Evolutionary conservation across 2,113 vertebrate species (phyloP).

Genomic region (Cyprinus carpio): DNA sequence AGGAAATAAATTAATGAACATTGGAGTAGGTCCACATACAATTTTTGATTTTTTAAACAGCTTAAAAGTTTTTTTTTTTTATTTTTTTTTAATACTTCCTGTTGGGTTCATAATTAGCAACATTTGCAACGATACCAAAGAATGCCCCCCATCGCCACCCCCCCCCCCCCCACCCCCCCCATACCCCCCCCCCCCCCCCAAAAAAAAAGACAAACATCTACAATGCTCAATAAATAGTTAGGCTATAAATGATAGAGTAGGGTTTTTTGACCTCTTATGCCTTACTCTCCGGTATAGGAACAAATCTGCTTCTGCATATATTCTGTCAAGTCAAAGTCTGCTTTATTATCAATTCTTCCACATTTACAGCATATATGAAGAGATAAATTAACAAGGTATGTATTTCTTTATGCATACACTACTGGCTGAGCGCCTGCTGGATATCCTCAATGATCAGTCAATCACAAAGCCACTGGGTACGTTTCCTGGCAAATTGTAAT

Average conservation of each 20-base stretch:
- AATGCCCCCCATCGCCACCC: no score
- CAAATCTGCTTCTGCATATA: neutral
- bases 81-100: no score
- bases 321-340: no score
- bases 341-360: no score
- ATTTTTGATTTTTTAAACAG: neutral
- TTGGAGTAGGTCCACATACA: neutral
- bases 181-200: no score
- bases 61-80: neutral
- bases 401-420: slow-evolving; percentile 15
- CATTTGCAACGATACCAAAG: neutral
- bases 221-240: no score
- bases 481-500: slow-evolving; percentile 37
- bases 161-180: no score
- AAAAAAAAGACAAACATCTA: no score
- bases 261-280: no score
- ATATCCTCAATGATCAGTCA: slow-evolving; percentile 10
- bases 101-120: neutral
- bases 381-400: neutral
- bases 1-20: neutral
- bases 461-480: slow-evolving; percentile 20
- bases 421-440: neutral
- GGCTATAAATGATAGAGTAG: no score
- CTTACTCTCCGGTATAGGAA: neutral
- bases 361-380: no score